Base-by-base conservation (phyloP, 1,140 invertebrate species). In the Phenacoccus solenopsis region DNA sequence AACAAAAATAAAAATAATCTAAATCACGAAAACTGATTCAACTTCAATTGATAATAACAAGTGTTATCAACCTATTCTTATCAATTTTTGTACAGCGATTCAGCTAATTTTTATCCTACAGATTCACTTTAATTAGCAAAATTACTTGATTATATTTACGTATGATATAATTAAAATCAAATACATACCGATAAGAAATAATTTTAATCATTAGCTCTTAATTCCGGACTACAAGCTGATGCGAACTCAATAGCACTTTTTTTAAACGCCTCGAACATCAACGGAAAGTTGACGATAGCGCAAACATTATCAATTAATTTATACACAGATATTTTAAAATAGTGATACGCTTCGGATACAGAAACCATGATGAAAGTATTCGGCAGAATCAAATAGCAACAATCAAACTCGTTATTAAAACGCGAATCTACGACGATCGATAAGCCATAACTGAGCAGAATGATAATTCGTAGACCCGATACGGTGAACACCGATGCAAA, bases 211-310 rank as follows among this genome's bases (percentile, higher is more conserved):
- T 64, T 64, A 64, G 59, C 59, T 64, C 59, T 64, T 22, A 64
- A 64, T 64, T 64, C 59, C 12, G 59, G 59, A 64, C 59, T 64
- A 16, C 59, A 64, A 4, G 59, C 59, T 25, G 59, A 64, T 9
- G 59, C 59, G 22, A 64, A 64, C 16, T 64, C 59, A 16, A 64
- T 64, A 10, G 59, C 59, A 20, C 59, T 64, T 64, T 64, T 64
- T 20, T 64, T 64, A 24, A 64, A 64, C 5, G 59, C 59, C 16
- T 64, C 59, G 16, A 64, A 64, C 4, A 64, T 24, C 25, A 64
- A 20, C 2, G 59, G 59, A 64, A 64, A 64, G 21, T 64, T 64
- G 5, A 64, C 59, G 12, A 64, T 25, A 20, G 59, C 22, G 16
- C 59, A 64, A 22, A 64, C 59, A 27, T 24, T 64, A 16, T 9